phyloP scores from a whole-genome alignment of 2,113 vertebrate genomes.

The Alligator sinensis region DNA sequence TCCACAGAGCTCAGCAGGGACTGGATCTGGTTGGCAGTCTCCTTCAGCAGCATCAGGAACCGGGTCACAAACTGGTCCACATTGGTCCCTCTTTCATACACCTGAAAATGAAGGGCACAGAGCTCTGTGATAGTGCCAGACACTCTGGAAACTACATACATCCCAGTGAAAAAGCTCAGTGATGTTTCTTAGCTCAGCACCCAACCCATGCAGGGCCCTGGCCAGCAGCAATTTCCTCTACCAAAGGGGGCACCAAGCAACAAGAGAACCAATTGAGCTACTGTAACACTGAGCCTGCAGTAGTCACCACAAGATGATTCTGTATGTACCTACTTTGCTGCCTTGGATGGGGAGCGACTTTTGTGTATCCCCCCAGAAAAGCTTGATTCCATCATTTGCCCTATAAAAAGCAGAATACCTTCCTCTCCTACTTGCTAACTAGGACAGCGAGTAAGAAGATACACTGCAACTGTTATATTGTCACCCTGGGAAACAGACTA shows the following conservation, averaged over 20 bases:
- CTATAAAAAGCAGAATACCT: background rate
- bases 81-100: conserved; percentile 92
- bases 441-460: background rate
- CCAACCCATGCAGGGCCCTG: background rate
- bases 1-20: conserved; percentile 95
- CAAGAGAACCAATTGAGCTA: background rate
- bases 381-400: background rate
- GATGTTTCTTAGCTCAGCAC: background rate
- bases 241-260: background rate
- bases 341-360: background rate
- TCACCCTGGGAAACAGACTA: background rate
- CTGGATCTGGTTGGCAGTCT: conserved; percentile 96
- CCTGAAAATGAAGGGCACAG: conserved; percentile 70
- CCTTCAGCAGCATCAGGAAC: conserved; percentile 95
- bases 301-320: background rate
- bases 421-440: background rate
- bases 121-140: fast-evolving
- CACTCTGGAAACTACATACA: fast-evolving
- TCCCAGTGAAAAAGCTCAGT: background rate
- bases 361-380: background rate
- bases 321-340: background rate
- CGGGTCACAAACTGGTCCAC: conserved; percentile 98
- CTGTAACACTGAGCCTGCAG: background rate
- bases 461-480: background rate
- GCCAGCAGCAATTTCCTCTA: background rate